phyloP scores from a whole-genome alignment of 2,797 vertebrate species.

The Anguilla marmorata region DNA sequence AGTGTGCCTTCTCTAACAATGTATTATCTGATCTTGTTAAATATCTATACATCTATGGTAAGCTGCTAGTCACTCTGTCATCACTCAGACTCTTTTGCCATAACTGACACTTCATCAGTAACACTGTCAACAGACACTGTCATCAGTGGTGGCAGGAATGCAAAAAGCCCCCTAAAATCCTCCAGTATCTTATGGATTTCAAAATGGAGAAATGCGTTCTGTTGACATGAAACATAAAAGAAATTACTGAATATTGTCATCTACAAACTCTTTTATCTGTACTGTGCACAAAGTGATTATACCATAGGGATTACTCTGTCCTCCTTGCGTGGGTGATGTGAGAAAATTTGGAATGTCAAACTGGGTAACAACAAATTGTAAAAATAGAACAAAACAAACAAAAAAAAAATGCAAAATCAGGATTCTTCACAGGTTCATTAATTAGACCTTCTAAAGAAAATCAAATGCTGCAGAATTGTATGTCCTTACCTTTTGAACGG shows the following conservation, averaged over 20 bases:
- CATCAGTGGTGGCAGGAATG: neutral
- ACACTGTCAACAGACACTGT: neutral
- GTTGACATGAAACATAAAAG: neutral
- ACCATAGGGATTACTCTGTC: neutral
- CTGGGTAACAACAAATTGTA: neutral
- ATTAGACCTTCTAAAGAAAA: neutral
- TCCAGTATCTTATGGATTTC: neutral
- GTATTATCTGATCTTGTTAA: slow-evolving; percentile 1
- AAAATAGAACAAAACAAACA: neutral
- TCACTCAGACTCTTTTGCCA: neutral
- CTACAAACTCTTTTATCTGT: neutral
- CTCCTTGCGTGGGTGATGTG: neutral
- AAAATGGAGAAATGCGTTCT: neutral
- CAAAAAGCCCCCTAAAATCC: neutral
- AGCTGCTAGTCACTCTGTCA: neutral
- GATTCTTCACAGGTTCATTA: neutral
- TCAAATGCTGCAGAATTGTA: neutral
- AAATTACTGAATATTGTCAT: neutral
- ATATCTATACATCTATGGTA: neutral
- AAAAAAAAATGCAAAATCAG: neutral
- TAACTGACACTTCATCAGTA: neutral
- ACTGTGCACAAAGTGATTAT: too few species aligned
- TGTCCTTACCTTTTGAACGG: slow-evolving; percentile 80
- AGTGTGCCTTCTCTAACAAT: neutral
- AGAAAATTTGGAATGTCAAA: neutral